phyloP scores from a whole-genome alignment of 2,888 invertebrate species.

The Pollenia amentaria region DNA sequence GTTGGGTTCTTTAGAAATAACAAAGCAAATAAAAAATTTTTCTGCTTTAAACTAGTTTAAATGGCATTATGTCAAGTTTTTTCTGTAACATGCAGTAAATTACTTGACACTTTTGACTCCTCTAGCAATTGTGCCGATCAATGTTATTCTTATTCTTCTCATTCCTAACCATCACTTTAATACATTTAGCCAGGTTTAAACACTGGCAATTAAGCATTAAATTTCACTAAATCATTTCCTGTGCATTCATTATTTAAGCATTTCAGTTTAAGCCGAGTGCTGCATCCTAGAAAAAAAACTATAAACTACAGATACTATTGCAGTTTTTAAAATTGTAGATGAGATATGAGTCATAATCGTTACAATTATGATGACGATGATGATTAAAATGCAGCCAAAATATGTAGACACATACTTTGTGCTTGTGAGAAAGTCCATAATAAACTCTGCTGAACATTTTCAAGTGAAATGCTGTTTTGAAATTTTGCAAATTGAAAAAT shows the following conservation, averaged over 20 bases:
- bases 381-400: not conserved
- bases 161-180: not conserved
- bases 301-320: not conserved
- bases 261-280: not conserved
- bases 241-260: slow-evolving; percentile 18
- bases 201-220: not conserved
- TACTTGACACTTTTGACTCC: not conserved
- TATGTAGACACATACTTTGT: not conserved
- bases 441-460: not conserved
- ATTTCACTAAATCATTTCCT: slow-evolving; percentile 33
- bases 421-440: not conserved
- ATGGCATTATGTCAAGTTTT: no score
- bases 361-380: not conserved
- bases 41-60: no score
- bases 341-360: slow-evolving; percentile 14
- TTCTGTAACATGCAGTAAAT: not conserved
- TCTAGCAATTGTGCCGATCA: not conserved
- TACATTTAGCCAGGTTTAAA: not conserved
- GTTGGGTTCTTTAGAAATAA: no score
- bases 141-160: not conserved
- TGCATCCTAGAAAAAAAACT: not conserved
- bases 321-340: not conserved
- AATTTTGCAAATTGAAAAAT: not conserved
- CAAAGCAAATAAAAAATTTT: no score
- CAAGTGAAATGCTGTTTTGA: not conserved